Conservation (phyloP, 1,140 invertebrate genomes). For the fruit fly (Drosophila melanogaster) region DNA sequence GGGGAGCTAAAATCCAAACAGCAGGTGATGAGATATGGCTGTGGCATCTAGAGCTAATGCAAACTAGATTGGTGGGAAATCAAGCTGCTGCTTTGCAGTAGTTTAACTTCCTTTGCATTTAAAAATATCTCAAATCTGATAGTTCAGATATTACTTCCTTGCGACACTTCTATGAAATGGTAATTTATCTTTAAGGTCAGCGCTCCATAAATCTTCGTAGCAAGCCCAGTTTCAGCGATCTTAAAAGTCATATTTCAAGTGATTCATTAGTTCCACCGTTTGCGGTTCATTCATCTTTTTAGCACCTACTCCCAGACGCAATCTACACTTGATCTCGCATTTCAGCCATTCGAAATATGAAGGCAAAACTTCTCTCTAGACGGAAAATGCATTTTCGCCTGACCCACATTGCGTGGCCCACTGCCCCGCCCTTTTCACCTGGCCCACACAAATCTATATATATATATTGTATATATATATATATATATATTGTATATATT, state of each 20-base stretch:
- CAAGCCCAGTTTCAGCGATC: not conserved
- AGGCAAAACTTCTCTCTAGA: not conserved
- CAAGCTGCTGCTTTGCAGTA: too few relatives aligned
- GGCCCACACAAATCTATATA: not conserved
- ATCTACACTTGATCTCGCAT: conserved; percentile 28
- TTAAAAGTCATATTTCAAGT: conserved; percentile 11
- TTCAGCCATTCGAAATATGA: conserved; percentile 11
- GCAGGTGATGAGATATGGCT: conserved; percentile 17
- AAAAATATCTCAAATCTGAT: too few relatives aligned
- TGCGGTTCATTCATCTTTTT: conserved; percentile 20
- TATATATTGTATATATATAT: not conserved
- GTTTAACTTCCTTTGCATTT: too few relatives aligned
- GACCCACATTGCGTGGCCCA: conserved; percentile 52
- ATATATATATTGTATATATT: not conserved
- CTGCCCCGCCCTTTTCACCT: conserved; percentile 30
- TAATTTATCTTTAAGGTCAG: conserved; percentile 5
- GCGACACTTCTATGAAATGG: not conserved
- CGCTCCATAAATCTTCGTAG: not conserved
- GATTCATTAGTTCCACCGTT: conserved; percentile 7
- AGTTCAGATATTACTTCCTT: not conserved
- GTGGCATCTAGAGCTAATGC: too few relatives aligned
- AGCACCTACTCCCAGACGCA: conserved; percentile 4
- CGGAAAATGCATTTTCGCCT: conserved; percentile 62
- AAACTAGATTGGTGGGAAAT: too few relatives aligned
- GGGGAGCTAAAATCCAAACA: not conserved